Conservation (phyloP, 1,140 invertebrate species). For the Wiebesia pumilae region DNA sequence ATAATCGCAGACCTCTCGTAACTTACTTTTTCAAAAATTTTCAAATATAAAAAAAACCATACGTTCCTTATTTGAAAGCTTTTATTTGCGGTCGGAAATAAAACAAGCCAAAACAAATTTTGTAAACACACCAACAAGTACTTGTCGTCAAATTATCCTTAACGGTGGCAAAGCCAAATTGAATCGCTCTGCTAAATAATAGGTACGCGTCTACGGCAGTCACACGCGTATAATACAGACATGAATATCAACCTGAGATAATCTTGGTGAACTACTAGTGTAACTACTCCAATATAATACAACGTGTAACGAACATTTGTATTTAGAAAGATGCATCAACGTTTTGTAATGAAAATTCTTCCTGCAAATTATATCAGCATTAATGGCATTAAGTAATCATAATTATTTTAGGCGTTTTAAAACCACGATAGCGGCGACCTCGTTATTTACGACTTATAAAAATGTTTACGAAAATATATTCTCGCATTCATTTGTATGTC, state of each 20-base stretch:
- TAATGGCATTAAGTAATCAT: no score
- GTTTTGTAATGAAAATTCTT: neutral
- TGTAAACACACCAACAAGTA: neutral
- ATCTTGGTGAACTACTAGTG: neutral
- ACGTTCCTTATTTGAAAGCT: no score
- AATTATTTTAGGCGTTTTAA: no score
- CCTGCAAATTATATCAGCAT: neutral
- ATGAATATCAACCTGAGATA: slow-evolving; percentile 23
- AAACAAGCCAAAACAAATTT: no score
- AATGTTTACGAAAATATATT: no score
- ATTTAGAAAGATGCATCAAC: neutral
- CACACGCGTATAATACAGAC: neutral
- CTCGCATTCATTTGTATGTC: no score
- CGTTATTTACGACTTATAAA: no score
- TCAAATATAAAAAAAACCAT: no score
- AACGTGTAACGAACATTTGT: neutral
- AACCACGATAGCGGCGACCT: no score
- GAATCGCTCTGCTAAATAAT: slow-evolving; percentile 24
- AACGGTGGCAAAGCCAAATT: slow-evolving; percentile 22
- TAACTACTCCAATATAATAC: neutral
- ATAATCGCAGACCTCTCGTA: no score
- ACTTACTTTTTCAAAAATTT: no score
- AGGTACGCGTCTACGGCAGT: neutral
- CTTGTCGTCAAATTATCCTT: neutral
- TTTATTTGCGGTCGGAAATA: no score